These are phyloP conservation scores for Protonibea diacanthus DNA, from an alignment of 2,797 vertebrate genomes.

Conservation along the genomic window DNA sequence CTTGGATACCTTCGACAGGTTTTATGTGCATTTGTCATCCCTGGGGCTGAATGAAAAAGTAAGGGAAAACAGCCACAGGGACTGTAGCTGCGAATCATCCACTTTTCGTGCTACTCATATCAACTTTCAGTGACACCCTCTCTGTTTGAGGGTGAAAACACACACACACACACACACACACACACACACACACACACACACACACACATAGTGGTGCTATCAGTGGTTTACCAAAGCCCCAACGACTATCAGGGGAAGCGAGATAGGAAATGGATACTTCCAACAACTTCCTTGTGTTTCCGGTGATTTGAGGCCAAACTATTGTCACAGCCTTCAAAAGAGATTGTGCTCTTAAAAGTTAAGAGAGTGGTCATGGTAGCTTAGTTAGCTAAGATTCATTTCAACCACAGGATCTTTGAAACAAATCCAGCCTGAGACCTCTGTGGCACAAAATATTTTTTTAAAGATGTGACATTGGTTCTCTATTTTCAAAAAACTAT, in stretches of 20 bases:
- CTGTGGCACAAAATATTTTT: not conserved
- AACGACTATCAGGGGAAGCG: constrained; percentile 75
- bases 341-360: constrained; percentile 40
- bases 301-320: constrained; percentile 70
- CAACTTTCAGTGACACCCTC: constrained; percentile 62
- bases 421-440: constrained; percentile 25
- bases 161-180: constrained; percentile 31
- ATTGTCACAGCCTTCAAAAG: constrained; percentile 65
- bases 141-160: constrained; percentile 54
- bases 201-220: constrained; percentile 47
- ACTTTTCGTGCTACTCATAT: constrained; percentile 45
- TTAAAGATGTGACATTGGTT: not conserved
- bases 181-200: constrained; percentile 36
- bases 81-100: constrained; percentile 48
- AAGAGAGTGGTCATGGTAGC: constrained; percentile 36
- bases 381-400: constrained; percentile 23
- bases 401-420: constrained; percentile 29
- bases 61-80: constrained; percentile 44
- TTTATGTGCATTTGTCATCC: constrained; percentile 70
- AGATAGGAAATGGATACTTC: constrained; percentile 89
- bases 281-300: constrained; percentile 92
- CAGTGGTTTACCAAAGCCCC: constrained; percentile 74
- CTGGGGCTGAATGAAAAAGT: constrained; percentile 52
- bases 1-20: constrained; percentile 53
- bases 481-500: constrained; percentile 3